These are phyloP conservation scores for Halcyon chelicuti DNA, from an alignment of 2,797 vertebrate genomes.

Conservation along the genomic window DNA sequence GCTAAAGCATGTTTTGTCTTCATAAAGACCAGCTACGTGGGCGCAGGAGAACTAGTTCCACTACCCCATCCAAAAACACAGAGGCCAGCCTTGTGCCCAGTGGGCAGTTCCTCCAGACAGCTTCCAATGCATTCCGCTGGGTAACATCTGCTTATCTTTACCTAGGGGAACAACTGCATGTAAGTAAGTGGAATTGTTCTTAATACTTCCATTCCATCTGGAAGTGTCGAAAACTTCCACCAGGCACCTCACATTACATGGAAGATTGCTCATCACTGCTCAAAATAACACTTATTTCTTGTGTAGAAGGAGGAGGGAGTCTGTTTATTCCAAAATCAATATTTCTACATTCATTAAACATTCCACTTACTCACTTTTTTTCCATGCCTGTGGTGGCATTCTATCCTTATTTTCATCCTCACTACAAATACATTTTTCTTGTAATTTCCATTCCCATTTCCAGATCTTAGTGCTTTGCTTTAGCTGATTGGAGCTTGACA, in stretches of 20 bases:
- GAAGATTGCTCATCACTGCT: conserved; percentile 39
- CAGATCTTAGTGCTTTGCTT: conserved; percentile 20
- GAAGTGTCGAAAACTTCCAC: conserved; percentile 50
- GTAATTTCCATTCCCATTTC: conserved; percentile 44
- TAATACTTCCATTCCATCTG: conserved; percentile 47
- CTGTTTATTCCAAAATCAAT: conserved; percentile 73
- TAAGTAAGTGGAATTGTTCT: not conserved
- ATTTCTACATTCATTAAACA: conserved; percentile 63
- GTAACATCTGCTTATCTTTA: conserved; percentile 32
- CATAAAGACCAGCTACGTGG: not conserved
- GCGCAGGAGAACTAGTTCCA: not conserved
- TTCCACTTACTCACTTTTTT: conserved; percentile 39
- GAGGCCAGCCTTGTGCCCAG: not conserved
- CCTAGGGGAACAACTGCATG: not conserved
- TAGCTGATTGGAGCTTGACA: conserved; percentile 13
- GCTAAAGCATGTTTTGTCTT: not conserved
- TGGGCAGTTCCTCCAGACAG: not conserved
- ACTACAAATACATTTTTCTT: not conserved
- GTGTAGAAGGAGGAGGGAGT: conserved; percentile 49
- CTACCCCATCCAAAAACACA: rapidly evolving
- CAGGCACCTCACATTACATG: conserved; percentile 53
- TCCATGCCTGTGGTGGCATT: conserved; percentile 28
- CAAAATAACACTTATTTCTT: conserved; percentile 63
- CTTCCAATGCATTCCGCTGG: not conserved
- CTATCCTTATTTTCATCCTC: conserved; percentile 43